Base-by-base conservation (phyloP, 2,888 invertebrate genomes). In the Empis stercorea region DNA sequence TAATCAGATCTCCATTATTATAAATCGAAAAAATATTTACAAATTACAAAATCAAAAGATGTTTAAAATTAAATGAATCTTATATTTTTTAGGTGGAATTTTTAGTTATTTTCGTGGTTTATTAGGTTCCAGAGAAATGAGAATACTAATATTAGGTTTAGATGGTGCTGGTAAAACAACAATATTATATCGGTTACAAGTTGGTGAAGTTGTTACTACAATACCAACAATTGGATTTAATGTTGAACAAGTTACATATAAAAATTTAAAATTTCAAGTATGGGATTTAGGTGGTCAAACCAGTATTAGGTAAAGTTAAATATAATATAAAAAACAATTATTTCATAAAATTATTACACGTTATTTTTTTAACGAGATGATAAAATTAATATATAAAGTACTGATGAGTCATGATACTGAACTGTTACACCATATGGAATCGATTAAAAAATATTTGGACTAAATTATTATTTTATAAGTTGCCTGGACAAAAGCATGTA, bases 91-190 rank as follows among this genome's bases (percentile, higher is more conserved):
- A 32, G 96, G 96, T 74, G 93, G 93, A 66, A 74, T 97, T 66
- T 79, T 96, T 70, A 94, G 94, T 75, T 96, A 95, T 73, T 97
- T 99, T 74, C 84, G 89, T 62, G 87, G 88, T 59, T 77, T 99
- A 59, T 79, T 99, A 66, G 97, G 97, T 40, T 91, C 89, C 54
- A 84, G 95, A 61, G 97, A 99, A 76, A 94, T 97, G 87, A 78
- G 99, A 62, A 97, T 99, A 70, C 74, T 99, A 58, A 99, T 99
- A 68, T 77, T 99, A 48, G 99, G 99, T 6, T 74, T 99, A 57
- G 99, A 99, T 71, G 97, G 96, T 51, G 97, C 97, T 65, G 99
- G 99, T 55, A 99, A 99, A 76, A 99, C 99, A 1, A 99, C 99
- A 52, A 99, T 99, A 71, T 73, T 99, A 54, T 97, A 99, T 72